Conservation (phyloP, 1,140 invertebrate genomes). For the Fopius arisanus region DNA sequence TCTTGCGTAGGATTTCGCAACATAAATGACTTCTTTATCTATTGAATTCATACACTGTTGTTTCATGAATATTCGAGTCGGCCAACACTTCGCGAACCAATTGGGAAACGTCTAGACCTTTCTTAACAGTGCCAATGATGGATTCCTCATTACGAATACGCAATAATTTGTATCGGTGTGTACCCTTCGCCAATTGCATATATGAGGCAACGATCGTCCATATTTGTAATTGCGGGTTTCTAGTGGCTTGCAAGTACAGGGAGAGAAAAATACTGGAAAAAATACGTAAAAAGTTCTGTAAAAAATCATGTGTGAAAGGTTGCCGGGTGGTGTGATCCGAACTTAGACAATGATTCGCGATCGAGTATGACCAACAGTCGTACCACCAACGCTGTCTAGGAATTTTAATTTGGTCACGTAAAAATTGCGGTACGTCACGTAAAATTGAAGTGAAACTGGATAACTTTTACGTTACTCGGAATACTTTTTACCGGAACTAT, state of each 20-base stretch:
- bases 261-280: no score
- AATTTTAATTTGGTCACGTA: no score
- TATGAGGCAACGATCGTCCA: conserved; percentile 9
- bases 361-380: no score
- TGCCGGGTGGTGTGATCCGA: no score
- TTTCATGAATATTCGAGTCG: background rate
- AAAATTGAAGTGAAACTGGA: no score
- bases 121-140: background rate
- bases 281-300: no score
- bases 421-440: no score
- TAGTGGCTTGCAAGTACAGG: conserved; percentile 12
- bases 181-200: conserved; percentile 11
- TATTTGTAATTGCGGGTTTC: conserved; percentile 19
- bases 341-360: no score
- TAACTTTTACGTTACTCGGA: no score
- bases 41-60: background rate
- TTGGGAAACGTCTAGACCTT: background rate
- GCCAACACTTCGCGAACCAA: background rate
- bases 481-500: no score
- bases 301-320: no score
- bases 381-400: no score
- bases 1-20: background rate
- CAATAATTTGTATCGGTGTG: background rate
- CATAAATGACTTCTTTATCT: background rate
- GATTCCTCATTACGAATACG: background rate